A percentile compares a stretch with the other conserved stretches of the same genome.
Conservation (phyloP, 2,888 invertebrate species). For the Fragum fragum region DNA sequence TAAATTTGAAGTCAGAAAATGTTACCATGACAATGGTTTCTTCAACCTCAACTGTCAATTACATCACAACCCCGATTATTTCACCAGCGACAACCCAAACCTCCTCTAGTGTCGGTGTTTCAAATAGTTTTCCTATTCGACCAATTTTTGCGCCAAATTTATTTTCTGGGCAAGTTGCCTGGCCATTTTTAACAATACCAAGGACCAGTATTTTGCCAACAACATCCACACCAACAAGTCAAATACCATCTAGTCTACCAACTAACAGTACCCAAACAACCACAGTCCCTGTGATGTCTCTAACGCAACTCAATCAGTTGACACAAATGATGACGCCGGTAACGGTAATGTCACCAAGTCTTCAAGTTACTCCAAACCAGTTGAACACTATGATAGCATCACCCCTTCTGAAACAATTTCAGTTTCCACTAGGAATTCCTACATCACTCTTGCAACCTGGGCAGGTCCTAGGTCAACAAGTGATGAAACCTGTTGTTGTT, state of each 20-base stretch:
- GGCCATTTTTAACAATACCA: slow-evolving; percentile 63
- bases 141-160: slow-evolving; percentile 60
- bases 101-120: slow-evolving; percentile 31
- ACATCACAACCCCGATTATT: slow-evolving; percentile 46
- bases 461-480: slow-evolving; percentile 60
- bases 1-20: slow-evolving; percentile 34
- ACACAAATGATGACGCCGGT: slow-evolving; percentile 75
- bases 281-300: slow-evolving; percentile 68
- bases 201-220: slow-evolving; percentile 53
- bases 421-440: slow-evolving; percentile 71
- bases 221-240: slow-evolving; percentile 27
- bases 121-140: slow-evolving; percentile 54
- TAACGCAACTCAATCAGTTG: slow-evolving; percentile 71
- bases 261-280: slow-evolving; percentile 57
- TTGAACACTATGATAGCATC: slow-evolving; percentile 68
- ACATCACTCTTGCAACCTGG: slow-evolving; percentile 69
- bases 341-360: slow-evolving; percentile 76
- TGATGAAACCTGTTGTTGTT: slow-evolving; percentile 54
- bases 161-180: slow-evolving; percentile 46
- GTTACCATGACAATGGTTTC: slow-evolving; percentile 17
- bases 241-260: slow-evolving; percentile 19
- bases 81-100: slow-evolving; percentile 38
- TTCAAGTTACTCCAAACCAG: slow-evolving; percentile 69
- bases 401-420: slow-evolving; percentile 72
- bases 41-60: slow-evolving; percentile 33